These are phyloP conservation scores for Acanthiza pusilla DNA, from an alignment of 2,797 vertebrate species.

Conservation along the genomic window DNA sequence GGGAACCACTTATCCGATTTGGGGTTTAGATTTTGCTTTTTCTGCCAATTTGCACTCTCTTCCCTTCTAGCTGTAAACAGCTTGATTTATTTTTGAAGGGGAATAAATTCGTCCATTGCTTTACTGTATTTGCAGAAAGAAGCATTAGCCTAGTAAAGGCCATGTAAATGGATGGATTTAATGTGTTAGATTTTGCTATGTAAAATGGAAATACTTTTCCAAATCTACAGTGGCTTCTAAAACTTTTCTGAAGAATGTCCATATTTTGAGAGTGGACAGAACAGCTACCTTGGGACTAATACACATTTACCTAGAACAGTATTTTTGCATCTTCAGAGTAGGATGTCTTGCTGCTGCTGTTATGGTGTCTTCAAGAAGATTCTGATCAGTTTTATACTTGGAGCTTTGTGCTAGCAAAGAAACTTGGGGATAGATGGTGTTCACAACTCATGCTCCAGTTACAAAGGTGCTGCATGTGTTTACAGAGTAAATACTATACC, in stretches of 20 bases:
- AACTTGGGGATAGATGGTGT: background rate
- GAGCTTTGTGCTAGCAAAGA: background rate
- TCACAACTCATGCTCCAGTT: background rate
- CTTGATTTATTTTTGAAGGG: background rate
- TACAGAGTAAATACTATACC: background rate
- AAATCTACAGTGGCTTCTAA: background rate
- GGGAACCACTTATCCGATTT: background rate
- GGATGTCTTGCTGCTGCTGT: background rate
- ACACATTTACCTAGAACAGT: background rate
- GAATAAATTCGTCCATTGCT: background rate
- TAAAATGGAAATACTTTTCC: background rate
- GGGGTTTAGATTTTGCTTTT: background rate
- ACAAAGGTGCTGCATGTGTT: background rate
- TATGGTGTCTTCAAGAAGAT: background rate
- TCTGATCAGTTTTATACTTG: background rate
- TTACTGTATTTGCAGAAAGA: background rate
- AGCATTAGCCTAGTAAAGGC: background rate
- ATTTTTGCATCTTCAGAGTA: background rate
- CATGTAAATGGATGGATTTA: background rate
- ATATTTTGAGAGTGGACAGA: background rate
- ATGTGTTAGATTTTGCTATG: background rate
- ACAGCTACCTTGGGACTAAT: background rate
- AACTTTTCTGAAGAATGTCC: background rate
- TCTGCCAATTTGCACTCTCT: background rate
- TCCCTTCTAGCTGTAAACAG: background rate